phyloP scores from a whole-genome alignment of 2,888 invertebrate species.

The Boloria euphrosyne region DNA sequence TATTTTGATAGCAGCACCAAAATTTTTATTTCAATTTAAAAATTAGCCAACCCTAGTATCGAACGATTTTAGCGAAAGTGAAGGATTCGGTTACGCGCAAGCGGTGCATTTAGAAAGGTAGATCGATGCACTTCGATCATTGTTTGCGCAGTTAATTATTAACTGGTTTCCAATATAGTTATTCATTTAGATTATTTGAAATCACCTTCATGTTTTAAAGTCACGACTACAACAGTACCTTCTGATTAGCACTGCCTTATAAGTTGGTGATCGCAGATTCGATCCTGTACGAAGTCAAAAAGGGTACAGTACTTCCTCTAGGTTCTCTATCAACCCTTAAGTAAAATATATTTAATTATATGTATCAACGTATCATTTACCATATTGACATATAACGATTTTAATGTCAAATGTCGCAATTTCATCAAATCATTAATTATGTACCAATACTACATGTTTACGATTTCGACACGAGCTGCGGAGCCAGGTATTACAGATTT shows the following conservation, averaged over 20 bases:
- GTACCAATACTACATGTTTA: slow-evolving; percentile 18
- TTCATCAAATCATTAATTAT: slow-evolving; percentile 25
- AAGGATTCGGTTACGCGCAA: slow-evolving; percentile 21
- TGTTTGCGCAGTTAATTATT: slow-evolving; percentile 15
- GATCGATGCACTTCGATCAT: slow-evolving; percentile 21
- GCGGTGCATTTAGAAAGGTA: slow-evolving; percentile 31
- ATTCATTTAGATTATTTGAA: neutral
- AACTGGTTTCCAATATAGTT: neutral
- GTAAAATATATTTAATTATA: neutral
- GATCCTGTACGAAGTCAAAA: too few species aligned
- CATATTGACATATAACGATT: slow-evolving; percentile 1
- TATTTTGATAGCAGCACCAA: too few species aligned
- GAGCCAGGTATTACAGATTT: slow-evolving; percentile 36
- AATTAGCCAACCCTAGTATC: slow-evolving; percentile 1
- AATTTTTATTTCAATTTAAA: too few species aligned
- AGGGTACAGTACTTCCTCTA: neutral
- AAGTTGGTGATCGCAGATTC: too few species aligned
- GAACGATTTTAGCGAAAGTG: slow-evolving; percentile 30
- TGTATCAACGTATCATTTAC: slow-evolving; percentile 11
- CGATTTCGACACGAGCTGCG: slow-evolving; percentile 30
- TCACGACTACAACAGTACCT: too few species aligned
- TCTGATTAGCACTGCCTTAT: too few species aligned
- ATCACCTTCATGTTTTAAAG: too few species aligned
- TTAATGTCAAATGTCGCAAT: slow-evolving; percentile 12
- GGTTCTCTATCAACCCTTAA: neutral